phyloP scores from a whole-genome alignment of 2,113 vertebrate species.

The Microtus oregoni region DNA sequence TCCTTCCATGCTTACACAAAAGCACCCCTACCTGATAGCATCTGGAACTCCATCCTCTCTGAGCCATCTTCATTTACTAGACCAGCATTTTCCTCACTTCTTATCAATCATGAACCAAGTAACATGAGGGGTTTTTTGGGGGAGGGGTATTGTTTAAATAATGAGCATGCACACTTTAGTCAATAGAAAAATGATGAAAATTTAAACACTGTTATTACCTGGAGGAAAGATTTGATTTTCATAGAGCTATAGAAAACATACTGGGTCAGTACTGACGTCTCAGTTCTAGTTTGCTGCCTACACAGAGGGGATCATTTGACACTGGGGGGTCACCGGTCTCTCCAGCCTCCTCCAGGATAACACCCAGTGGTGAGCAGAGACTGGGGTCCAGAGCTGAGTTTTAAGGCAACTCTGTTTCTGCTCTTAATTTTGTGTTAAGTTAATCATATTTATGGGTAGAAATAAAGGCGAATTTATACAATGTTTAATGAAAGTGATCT shows the following conservation, averaged over 20 bases:
- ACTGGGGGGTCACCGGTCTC: neutral
- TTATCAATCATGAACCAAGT: neutral
- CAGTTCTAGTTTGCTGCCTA: neutral
- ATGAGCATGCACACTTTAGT: neutral
- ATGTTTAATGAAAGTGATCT: constrained; percentile 72
- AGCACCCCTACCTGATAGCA: neutral
- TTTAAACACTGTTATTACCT: constrained; percentile 11
- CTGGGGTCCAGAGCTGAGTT: neutral
- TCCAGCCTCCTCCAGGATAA: neutral
- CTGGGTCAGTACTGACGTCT: constrained; percentile 19
- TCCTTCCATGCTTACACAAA: constrained; percentile 29
- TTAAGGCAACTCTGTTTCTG: constrained; percentile 23
- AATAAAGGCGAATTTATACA: constrained; percentile 58
- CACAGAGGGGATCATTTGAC: neutral
- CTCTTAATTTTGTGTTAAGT: constrained; percentile 27
- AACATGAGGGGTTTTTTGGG: neutral
- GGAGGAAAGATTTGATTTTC: constrained; percentile 44
- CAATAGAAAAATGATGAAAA: constrained; percentile 24
- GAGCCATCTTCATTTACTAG: neutral
- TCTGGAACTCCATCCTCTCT: neutral
- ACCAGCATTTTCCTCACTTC: constrained; percentile 33
- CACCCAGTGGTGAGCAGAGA: constrained; percentile 1
- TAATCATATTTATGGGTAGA: constrained; percentile 16
- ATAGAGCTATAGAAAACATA: neutral
- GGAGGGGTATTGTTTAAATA: neutral